phyloP scores from a whole-genome alignment of 1,140 invertebrate genomes.

The Reticulitermes speratus region DNA sequence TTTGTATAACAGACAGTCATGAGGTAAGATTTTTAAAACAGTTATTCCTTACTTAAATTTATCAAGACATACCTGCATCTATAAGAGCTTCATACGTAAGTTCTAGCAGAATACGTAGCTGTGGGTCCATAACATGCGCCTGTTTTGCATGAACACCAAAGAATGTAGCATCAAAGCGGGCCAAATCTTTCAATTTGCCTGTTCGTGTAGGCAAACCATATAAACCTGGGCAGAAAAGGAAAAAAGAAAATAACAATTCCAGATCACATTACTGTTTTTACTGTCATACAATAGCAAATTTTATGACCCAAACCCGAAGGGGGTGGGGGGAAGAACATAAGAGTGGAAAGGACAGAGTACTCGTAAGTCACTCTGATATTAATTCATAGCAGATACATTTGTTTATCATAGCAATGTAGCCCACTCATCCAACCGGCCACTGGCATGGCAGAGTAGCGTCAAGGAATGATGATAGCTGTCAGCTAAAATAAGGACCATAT shows the following conservation, averaged over 20 bases:
- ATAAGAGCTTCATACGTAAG: constrained; percentile 91
- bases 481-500: no score
- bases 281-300: no score
- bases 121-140: constrained; percentile 93
- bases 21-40: constrained; percentile 22
- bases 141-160: constrained; percentile 94
- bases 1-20: background rate
- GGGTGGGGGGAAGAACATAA: no score
- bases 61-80: constrained; percentile 70
- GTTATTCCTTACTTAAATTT: background rate
- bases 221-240: constrained; percentile 48
- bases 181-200: constrained; percentile 88
- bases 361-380: no score
- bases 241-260: background rate
- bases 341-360: no score
- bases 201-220: constrained; percentile 80
- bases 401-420: no score
- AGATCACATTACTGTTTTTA: background rate
- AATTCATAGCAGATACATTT: no score
- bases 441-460: no score
- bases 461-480: no score
- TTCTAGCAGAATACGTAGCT: constrained; percentile 88
- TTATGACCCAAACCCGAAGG: no score
- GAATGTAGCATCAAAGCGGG: constrained; percentile 87
- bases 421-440: no score